Percentiles rank a stretch among this genome's conserved stretches.
Conservation (phyloP, 1,140 invertebrate species). For the Drosophila fuyamai region DNA sequence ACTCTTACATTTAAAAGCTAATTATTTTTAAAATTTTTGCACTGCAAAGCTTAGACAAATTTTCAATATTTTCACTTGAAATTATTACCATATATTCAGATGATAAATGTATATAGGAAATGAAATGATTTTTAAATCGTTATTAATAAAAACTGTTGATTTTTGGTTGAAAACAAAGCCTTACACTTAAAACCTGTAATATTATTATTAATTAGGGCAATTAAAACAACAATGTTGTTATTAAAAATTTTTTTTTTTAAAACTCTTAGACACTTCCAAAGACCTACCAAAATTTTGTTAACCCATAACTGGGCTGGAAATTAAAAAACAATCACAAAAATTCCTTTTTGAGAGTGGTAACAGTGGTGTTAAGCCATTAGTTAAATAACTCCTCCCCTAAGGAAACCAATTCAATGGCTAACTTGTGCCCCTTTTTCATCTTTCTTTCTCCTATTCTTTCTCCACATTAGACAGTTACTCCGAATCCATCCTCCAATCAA, state of each 20-base stretch:
- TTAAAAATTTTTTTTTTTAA: background rate
- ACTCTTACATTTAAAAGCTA: no score
- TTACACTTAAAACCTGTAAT: background rate
- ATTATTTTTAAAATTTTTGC: no score
- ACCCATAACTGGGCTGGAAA: background rate
- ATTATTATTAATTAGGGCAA: background rate
- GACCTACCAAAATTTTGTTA: conserved; percentile 6
- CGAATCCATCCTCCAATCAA: conserved; percentile 23
- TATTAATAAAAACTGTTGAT: background rate
- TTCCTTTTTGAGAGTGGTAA: background rate
- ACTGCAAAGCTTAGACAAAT: no score
- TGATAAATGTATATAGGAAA: no score
- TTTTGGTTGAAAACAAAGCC: background rate
- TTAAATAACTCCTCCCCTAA: background rate
- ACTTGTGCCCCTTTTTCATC: background rate
- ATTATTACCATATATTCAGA: no score
- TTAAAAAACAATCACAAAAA: background rate
- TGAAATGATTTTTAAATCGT: no score
- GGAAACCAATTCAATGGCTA: background rate
- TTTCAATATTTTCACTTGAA: no score
- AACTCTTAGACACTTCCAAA: conserved; percentile 4
- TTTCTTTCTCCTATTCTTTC: background rate
- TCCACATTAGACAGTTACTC: conserved; percentile 5
- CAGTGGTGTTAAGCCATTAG: background rate
- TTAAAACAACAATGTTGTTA: background rate